Base-by-base conservation (phyloP, 2,113 vertebrate genomes). In the Butorides virescens region DNA sequence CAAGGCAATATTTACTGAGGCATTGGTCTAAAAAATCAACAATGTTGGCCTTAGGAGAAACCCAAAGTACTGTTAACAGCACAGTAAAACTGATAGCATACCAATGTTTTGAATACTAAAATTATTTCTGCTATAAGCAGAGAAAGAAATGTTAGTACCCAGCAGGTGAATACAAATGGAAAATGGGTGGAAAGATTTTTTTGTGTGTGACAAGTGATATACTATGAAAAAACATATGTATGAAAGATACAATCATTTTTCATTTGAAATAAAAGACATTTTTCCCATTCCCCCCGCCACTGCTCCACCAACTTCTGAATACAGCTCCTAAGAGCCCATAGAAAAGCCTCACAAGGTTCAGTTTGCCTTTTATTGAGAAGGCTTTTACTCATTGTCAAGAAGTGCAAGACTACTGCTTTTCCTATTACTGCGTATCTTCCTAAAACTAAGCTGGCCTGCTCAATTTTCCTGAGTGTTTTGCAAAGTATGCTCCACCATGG, bases 191-290 rank as follows among this genome's bases (percentile, higher is more conserved):
- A 15, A 56, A 50, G 34, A 52, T 4, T 37, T 63, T 53, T 53
- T 47, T 30, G 5, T 26, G 15, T 16, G 36, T 18, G 30, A 75
- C 25, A 78, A 75, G 19, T 10, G 20, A 22, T 29, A 58, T 5
- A 37, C 11, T 23, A 59, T 8, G 5, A 59, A 50, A 50, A 86
- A 47, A 34, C 2, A 11, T 1, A 65, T 0, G 1, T 10, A 58
- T 10, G 49, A 86, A 94, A 58, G 11, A 56, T 6, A 32, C 6
- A 39, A 36, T 1, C 2, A 13, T n/a, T 93, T 87, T 71, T 67
- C 36, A 14, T 34, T 22, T 47, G 20, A 72, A 86, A 87, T 29
- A 52, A 58, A 55, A 86, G 14, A 21, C 3, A 6, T 53, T 68
- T 63, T 47, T 13, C 21, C 42, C 47, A 17, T 55, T 75, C 32